Percentiles rank a stretch among this genome's conserved stretches.
These are phyloP conservation scores for Nysson spinosus DNA, from an alignment of 2,888 invertebrate genomes.

Conservation along the genomic window DNA sequence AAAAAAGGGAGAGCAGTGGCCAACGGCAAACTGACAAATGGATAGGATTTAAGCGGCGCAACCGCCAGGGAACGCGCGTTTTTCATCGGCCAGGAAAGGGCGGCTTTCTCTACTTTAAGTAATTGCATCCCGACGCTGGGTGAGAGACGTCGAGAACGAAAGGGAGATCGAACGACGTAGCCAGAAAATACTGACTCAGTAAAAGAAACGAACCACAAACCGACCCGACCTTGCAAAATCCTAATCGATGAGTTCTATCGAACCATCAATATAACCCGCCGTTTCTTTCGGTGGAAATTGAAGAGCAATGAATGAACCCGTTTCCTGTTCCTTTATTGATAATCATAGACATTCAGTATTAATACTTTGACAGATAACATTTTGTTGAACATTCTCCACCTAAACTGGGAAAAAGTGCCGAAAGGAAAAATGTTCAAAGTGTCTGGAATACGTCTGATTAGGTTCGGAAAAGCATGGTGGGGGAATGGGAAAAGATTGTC, in stretches of 20 bases:
- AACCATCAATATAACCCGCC: conserved; percentile 2
- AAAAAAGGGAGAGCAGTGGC: conserved; percentile 31
- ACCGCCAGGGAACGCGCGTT: conserved; percentile 60
- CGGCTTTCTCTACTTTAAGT: conserved; percentile 61
- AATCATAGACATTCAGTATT: too few relatives aligned
- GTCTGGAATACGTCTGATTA: background rate
- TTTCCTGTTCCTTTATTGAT: too few relatives aligned
- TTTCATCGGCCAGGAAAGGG: conserved; percentile 62
- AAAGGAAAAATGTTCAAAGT: background rate
- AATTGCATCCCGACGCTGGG: conserved; percentile 60
- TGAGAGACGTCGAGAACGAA: conserved; percentile 11
- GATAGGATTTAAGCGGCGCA: conserved; percentile 63
- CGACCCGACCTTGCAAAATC: conserved; percentile 7
- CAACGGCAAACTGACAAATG: conserved; percentile 62
- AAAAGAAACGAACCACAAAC: background rate
- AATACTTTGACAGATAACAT: too few relatives aligned
- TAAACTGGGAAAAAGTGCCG: too few relatives aligned
- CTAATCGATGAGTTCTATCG: conserved; percentile 30
- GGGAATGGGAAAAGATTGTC: conserved; percentile 5
- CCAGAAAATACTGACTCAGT: background rate
- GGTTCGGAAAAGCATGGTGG: conserved; percentile 2
- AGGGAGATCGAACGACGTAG: conserved; percentile 1
- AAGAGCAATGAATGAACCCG: too few relatives aligned
- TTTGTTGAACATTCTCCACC: too few relatives aligned
- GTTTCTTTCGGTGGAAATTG: too few relatives aligned